Evolutionary conservation across 1,140 invertebrate genomes (phyloP).

Genomic region (Papilio aristodemus): DNA sequence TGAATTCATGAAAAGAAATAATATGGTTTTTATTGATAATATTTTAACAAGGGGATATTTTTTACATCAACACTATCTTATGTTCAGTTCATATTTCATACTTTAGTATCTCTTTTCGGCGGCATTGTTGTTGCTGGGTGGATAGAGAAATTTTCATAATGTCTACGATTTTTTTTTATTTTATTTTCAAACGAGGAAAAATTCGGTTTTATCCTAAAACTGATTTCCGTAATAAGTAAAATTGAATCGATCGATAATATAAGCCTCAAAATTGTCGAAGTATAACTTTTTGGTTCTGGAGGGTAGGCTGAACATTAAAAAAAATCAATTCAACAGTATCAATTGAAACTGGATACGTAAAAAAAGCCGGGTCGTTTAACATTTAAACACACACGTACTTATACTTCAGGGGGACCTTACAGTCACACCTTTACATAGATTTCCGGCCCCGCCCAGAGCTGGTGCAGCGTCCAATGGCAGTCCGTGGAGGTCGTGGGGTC

Average conservation of each 20-base stretch:
- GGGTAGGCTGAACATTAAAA: background rate
- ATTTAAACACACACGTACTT: constrained; percentile 46
- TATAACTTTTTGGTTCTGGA: background rate
- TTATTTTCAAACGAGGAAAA: too few species aligned
- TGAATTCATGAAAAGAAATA: background rate
- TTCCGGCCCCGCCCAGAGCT: constrained; percentile 39
- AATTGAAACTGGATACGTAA: constrained; percentile 48
- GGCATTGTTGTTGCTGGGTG: too few species aligned
- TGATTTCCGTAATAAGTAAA: too few species aligned
- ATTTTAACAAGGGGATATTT: too few species aligned
- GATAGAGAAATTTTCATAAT: too few species aligned
- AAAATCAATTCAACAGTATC: constrained; percentile 28
- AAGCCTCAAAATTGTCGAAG: background rate
- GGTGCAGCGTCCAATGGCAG: constrained; percentile 34
- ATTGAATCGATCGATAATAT: too few species aligned
- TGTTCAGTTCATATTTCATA: too few species aligned
- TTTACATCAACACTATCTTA: too few species aligned
- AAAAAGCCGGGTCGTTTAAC: constrained; percentile 41
- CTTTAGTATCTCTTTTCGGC: too few species aligned
- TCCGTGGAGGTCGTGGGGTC: constrained; percentile 25
- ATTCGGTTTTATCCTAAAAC: too few species aligned
- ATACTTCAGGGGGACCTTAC: constrained; percentile 53
- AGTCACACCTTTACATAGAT: constrained; percentile 50
- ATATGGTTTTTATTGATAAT: background rate
- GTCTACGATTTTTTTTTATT: too few species aligned